Base-by-base conservation (phyloP, 2,113 vertebrate genomes). In the Pyrgilauda ruficollis region DNA sequence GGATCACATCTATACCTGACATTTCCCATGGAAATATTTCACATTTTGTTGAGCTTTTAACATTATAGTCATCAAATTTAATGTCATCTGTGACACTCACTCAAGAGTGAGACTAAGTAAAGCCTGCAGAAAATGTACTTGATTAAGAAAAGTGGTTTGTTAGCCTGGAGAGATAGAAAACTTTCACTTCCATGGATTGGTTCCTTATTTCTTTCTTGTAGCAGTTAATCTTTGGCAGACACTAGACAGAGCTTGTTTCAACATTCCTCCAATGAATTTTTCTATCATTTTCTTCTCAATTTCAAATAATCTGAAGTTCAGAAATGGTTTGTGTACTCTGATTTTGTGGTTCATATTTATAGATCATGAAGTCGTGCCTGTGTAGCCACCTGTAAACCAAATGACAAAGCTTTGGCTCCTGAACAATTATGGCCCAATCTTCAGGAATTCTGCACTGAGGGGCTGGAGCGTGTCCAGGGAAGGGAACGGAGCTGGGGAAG, bases 11-110 rank as follows among this genome's bases (percentile, higher is more conserved):
- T 49, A 3, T 41, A 62, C 27, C 18, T 94, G 79, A 78, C 75
- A 90, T 82, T 94, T 92, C 49, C n/a, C 46, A 49, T 30, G 43
- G 59, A 91, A 77, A 21, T 68, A 61, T 86, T 91, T 73, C 59
- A 74, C 53, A 49, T 80, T 68, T 89, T 83, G 30, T 72, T 5
- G 3, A 80, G 72, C 23, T 86, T 87, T 91, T 56, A 93, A 69
- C 55, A 58, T 61, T 74, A 12, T 11, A 76, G 28, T 76, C 84
- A 77, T 73, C 59, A 87, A 64, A 66, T 49, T 35, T 88, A 68
- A 83, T 83, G 75, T n/a, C 44, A 64, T 80, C 82, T 83, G 58
- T 85, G 83, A 85, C 79, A 72, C 35, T 84, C 9, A 5, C 15
- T 14, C 46, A 30, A 39, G 33, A 55, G 19, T 63, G 47, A 69